Conservation (phyloP, 2,113 vertebrate species). For the Bettongia penicillata region DNA sequence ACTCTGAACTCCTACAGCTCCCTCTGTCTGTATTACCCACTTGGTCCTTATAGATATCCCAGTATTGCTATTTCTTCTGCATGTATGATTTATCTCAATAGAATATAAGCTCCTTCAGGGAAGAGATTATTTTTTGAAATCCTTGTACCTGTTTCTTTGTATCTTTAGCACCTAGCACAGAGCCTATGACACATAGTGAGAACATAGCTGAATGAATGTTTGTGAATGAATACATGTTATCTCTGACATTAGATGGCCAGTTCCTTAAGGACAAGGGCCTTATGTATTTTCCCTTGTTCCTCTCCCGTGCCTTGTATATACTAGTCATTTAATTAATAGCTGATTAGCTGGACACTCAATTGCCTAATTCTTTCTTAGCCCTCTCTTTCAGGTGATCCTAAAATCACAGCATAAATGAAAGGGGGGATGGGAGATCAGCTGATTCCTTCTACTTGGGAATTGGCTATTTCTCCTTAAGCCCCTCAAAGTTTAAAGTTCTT, state of each 20-base stretch:
- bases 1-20: fast-evolving
- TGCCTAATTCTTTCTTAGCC: not conserved
- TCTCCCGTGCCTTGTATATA: not conserved
- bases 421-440: not conserved
- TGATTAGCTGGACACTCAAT: not conserved
- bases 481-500: conserved; percentile 1
- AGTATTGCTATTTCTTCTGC: not conserved
- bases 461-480: not conserved
- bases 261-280: not conserved
- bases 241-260: not conserved
- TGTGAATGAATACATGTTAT: not conserved
- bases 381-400: not conserved
- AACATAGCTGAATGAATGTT: not conserved
- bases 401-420: not conserved
- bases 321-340: not conserved
- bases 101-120: not conserved
- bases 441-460: not conserved
- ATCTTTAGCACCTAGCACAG: not conserved
- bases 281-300: not conserved
- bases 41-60: not conserved
- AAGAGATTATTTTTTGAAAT: not conserved
- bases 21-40: not conserved
- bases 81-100: not conserved
- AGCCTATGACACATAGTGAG: not conserved
- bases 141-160: not conserved